Base-by-base conservation (phyloP, 2,888 invertebrate species). In the Phyllotreta cruciferae region DNA sequence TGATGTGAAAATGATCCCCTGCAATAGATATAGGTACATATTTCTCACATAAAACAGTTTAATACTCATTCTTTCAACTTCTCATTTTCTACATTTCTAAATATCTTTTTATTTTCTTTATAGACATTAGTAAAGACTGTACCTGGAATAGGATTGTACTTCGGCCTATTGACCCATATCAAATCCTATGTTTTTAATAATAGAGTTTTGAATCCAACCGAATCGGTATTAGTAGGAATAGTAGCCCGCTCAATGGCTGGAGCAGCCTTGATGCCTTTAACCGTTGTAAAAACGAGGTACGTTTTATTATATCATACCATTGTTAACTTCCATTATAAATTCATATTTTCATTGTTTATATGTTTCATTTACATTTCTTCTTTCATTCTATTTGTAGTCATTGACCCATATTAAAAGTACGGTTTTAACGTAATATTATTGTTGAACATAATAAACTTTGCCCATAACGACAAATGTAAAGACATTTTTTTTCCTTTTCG, bases 261-360 rank as follows among this genome's bases (percentile, higher is more conserved):
- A 42, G 54, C 54, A 14, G 24, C 54, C 54, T 39, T 63, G 24
- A 63, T 63, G 57, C 63, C 63, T 13, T 34, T 63, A n/a, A 58
- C 63, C 6, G 63, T 63, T 24, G 50, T 58, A 10, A 63, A 63
- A 63, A 63, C 63, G 11, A 63, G 63, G 63, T 58, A 57, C n/a
- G n/a, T 45, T 45, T 47, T 47, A 10, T 13, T 39, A n/a, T 24
- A 54, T 34, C 5, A 24, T 13, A 6, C 37, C 13, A 0, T 24
- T 6, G 11, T 52, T n/a, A n/a, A 24, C 14, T n/a, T 50, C 41
- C 1, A 24, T 24, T 24, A 24, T 24, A 1, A 24, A 24, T 24
- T 24, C 24, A 24, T 24, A 24, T 24, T 24, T 24, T 24, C 24
- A 24, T 24, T 24, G 24, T 24, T 24, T 24, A 3, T 24, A 24